Conservation (phyloP, 2,888 invertebrate genomes). For the Noctua janthina region DNA sequence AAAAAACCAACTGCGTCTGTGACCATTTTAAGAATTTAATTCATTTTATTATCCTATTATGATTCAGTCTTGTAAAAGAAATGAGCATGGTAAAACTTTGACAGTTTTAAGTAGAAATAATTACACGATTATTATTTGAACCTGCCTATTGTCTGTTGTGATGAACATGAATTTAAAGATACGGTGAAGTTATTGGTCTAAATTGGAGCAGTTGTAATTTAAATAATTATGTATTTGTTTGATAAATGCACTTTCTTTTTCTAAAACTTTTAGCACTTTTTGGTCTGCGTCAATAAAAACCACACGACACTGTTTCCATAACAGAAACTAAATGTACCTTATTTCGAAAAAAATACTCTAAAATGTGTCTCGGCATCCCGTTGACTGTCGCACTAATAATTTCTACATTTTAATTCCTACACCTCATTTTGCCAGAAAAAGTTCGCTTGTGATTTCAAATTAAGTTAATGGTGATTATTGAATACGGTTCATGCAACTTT, state of each 20-base stretch:
- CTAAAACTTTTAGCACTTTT: neutral
- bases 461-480: neutral
- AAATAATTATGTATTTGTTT: neutral
- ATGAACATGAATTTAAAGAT: neutral
- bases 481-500: neutral
- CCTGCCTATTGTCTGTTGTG: too few species aligned
- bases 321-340: neutral
- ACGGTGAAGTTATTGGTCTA: neutral
- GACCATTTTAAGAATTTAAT: too few species aligned
- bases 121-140: neutral
- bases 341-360: too few species aligned
- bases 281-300: too few species aligned
- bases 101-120: neutral
- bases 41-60: too few species aligned
- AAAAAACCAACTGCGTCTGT: too few species aligned
- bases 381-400: neutral
- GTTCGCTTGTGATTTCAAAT: too few species aligned
- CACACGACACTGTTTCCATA: neutral
- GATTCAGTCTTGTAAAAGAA: neutral
- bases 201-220: neutral
- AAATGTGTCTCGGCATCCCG: too few species aligned
- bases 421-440: neutral
- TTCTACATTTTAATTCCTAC: too few species aligned
- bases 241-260: neutral
- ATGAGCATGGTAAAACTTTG: neutral